Base-by-base conservation (phyloP, 2,888 invertebrate species). In the Serrognathus titanus region DNA sequence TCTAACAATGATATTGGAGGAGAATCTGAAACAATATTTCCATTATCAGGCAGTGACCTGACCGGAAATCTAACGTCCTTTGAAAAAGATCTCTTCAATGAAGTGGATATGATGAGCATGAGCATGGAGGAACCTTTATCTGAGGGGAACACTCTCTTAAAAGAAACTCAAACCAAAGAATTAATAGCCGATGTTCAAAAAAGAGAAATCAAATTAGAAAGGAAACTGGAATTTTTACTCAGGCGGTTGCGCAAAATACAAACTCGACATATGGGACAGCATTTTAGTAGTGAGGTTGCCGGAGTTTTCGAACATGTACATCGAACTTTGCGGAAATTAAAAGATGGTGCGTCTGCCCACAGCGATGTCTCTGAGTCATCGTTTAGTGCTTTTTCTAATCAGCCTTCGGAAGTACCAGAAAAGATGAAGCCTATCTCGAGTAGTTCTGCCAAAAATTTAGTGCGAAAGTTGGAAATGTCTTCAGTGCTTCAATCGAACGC, bases 291-390 rank as follows among this genome's bases (percentile, higher is more conserved):
- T 64, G 93, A 95, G 75, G 84, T 89, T 9, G 83, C 85, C 16
- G 89, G 90, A 4, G 85, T 92, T 53, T 85, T 90, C 63, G 88
- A 89, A 61, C 83, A 87, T 69, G 88, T 89, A 24, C 87, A 89
- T 59, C 81, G 88, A 55, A 67, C 69, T n/a, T 56, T 77, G 16
- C 71, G 74, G 55, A 69, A 68, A 46, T 55, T 70, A 31, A 72
- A 72, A 61, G 71, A 73, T 16, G 55, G 47, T 39, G 46, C 49
- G 9, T 13, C 24, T 36, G 41, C 13, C 35, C 53, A 50, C 24
- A 20, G 38, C 3, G 53, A 57, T 39, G 49, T 47, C 35, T 41
- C 47, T 7, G 53, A 52, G 16, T 37, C 46, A 37, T 48, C 49
- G 9, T 24, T 52, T 13, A 52, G 43, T 13, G 43, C 52, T 20